phyloP scores from a whole-genome alignment of 2,797 vertebrate species.

The Oryzias sinensis region DNA sequence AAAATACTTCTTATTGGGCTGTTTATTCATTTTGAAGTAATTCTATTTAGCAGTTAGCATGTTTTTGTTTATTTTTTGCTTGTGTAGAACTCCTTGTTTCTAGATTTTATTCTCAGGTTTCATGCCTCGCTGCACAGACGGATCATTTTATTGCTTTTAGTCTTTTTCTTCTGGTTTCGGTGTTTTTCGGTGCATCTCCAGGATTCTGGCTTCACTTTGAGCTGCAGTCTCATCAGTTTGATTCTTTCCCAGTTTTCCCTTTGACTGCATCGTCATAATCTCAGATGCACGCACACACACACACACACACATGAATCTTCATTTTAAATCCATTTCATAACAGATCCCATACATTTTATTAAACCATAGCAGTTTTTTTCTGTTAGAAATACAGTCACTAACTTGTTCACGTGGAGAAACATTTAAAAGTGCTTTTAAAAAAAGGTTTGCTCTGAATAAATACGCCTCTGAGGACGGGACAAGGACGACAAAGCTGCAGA shows the following conservation, averaged over 20 bases:
- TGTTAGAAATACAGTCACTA: slow-evolving; percentile 68
- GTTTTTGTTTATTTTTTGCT: no score
- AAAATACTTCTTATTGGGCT: no score
- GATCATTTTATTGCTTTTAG: no score
- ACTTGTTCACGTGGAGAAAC: slow-evolving; percentile 65
- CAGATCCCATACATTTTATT: slow-evolving; percentile 68
- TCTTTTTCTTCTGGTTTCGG: neutral
- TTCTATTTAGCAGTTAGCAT: no score
- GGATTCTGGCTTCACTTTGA: slow-evolving; percentile 9
- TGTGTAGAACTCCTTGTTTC: no score
- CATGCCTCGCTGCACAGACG: no score
- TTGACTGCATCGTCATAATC: neutral
- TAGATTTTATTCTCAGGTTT: no score
- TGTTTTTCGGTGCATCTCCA: slow-evolving; percentile 45
- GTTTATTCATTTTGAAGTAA: no score
- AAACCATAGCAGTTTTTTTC: slow-evolving; percentile 60
- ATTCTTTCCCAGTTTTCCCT: slow-evolving; percentile 7
- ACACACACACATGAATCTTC: slow-evolving; percentile 7
- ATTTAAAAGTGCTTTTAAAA: slow-evolving; percentile 73
- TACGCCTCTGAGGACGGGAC: slow-evolving; percentile 68
- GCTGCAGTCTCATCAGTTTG: slow-evolving; percentile 20
- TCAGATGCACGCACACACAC: slow-evolving; percentile 8
- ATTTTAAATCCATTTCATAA: slow-evolving; percentile 27
- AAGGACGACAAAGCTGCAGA: slow-evolving; percentile 59
- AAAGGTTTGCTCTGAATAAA: slow-evolving; percentile 70